Conservation (phyloP, 2,113 vertebrate genomes). For the Gobiocypris rarus region DNA sequence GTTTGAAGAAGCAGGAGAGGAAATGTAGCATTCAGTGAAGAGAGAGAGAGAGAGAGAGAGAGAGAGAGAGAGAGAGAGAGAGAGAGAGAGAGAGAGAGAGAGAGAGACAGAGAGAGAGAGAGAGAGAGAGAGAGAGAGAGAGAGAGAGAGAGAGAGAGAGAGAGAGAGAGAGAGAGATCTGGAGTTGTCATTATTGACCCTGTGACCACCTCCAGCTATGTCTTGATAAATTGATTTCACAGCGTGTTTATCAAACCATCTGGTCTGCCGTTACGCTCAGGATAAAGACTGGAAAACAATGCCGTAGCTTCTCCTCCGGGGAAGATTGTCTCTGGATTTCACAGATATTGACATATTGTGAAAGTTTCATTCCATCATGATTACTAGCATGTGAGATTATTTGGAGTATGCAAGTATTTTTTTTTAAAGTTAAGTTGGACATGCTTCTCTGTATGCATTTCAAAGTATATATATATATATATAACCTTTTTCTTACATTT, state of each 20-base stretch:
- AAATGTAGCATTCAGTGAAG: neutral
- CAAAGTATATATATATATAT: too few relatives aligned
- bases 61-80: too few relatives aligned
- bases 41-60: neutral
- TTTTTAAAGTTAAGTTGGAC: neutral
- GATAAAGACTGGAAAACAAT: neutral
- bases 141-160: too few relatives aligned
- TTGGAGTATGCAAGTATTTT: neutral
- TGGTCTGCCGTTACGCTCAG: neutral
- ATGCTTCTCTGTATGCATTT: neutral
- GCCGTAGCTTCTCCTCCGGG: neutral
- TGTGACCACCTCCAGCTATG: conserved; percentile 6
- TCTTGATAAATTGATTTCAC: conserved; percentile 12
- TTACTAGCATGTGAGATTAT: conserved; percentile 9
- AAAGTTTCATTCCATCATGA: conserved; percentile 6
- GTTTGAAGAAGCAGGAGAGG: conserved; percentile 2
- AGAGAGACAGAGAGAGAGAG: neutral
- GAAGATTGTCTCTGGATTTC: neutral
- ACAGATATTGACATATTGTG: neutral
- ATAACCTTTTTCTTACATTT: too few relatives aligned
- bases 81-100: too few relatives aligned
- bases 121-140: neutral
- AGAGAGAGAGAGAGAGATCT: neutral
- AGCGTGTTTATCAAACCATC: conserved; percentile 9
- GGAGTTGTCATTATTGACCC: neutral